Base-by-base conservation (phyloP, 1,140 invertebrate species). In the Drosophila mayri region DNA sequence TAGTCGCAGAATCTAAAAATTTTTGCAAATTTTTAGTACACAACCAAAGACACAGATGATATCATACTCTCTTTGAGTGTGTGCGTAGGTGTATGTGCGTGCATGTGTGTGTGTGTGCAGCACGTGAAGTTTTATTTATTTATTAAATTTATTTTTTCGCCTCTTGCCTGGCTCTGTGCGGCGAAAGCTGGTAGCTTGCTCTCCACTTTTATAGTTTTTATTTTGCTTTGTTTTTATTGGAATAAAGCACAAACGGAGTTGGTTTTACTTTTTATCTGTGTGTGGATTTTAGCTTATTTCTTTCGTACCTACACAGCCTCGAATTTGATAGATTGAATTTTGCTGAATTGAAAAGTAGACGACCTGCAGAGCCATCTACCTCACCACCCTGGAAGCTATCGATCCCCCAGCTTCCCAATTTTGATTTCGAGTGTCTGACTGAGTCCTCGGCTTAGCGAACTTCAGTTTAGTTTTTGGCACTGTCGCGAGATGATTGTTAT, bases 51-150 rank as follows among this genome's bases (percentile, higher is more conserved):
- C 76, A 50, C 79, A 81, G 73, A 81, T 67, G 73, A 50, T 62
- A 37, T 49, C 50, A 59, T 60, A 64, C 25, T 61, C 20, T 38
- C 12, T 50, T 30, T 50, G 57, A 44, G 44, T 61, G 61, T 67
- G 52, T 74, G 25, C 25, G 25, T 25, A 25, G 25, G 25, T 25
- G 10, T 43, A 9, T 20, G 18, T n/a, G n/a, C n/a, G n/a, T n/a
- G n/a, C n/a, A n/a, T 20, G 43, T 22, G 18, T 22, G 46, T n/a
- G 46, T n/a, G 11, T 50, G 58, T 50, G 35, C 59, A 57, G 70
- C 76, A 84, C 81, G 81, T 82, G 71, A 73, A 79, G 76, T 86
- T 87, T 79, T 87, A 86, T 87, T 83, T 82, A 86, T 86, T 86
- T 87, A 87, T 82, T 71, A 65, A 68, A 55, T 76, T 75, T 68